Conservation (phyloP, 2,888 invertebrate genomes). For the Cataglyphis livida region DNA sequence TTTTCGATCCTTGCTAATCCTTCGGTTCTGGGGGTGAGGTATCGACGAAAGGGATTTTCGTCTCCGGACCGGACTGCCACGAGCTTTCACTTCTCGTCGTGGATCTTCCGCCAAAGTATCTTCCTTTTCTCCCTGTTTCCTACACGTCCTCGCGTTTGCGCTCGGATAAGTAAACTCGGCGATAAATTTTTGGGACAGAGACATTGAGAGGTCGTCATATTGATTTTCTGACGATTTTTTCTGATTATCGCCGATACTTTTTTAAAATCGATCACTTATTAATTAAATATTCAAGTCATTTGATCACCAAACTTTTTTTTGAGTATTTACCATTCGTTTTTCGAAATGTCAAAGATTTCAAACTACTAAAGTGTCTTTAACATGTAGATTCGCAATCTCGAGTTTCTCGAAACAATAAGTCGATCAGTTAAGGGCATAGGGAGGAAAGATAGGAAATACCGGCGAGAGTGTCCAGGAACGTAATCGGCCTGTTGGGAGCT, state of each 20-base stretch:
- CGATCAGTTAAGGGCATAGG: not conserved
- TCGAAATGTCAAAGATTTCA: not conserved
- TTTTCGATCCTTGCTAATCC: slow-evolving; percentile 74
- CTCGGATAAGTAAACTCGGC: slow-evolving; percentile 12
- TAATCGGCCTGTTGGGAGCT: slow-evolving; percentile 78
- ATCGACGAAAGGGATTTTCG: slow-evolving; percentile 65
- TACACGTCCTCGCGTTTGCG: slow-evolving; percentile 21
- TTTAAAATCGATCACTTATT: not conserved
- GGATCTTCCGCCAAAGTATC: slow-evolving; percentile 36
- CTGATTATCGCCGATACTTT: not conserved
- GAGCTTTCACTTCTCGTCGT: slow-evolving; percentile 61
- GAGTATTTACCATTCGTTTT: not conserved
- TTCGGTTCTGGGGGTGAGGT: slow-evolving; percentile 41
- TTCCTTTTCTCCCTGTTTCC: slow-evolving; percentile 2
- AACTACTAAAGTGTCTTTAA: not conserved
- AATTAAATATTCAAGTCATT: not conserved
- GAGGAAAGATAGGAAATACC: not conserved
- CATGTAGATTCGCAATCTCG: not conserved
- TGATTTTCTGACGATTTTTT: not conserved
- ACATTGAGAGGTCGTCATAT: not conserved
- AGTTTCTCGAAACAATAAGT: not conserved
- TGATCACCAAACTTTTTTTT: not conserved
- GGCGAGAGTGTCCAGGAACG: slow-evolving; percentile 34
- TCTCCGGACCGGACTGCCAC: slow-evolving; percentile 52
- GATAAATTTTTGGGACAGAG: slow-evolving; percentile 27